These are phyloP conservation scores for Chydorus sphaericus DNA, from an alignment of 2,888 invertebrate species.

Conservation along the genomic window DNA sequence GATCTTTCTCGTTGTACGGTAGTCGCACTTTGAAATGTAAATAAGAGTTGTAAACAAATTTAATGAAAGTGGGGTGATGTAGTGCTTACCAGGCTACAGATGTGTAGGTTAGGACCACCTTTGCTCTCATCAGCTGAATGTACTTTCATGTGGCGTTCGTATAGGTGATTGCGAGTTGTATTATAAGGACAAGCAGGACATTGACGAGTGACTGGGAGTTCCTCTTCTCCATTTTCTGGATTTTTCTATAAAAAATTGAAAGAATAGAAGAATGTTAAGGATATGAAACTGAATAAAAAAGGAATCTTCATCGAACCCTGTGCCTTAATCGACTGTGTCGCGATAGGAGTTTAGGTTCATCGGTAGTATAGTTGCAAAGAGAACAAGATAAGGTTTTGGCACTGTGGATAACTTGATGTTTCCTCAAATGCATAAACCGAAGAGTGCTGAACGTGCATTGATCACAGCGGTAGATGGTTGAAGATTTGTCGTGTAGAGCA, in stretches of 20 bases:
- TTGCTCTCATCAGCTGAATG: slow-evolving; percentile 18
- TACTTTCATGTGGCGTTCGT: slow-evolving; percentile 23
- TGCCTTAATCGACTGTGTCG: slow-evolving; percentile 25
- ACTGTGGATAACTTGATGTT: slow-evolving; percentile 29
- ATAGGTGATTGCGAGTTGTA: slow-evolving; percentile 22
- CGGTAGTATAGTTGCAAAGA: slow-evolving; percentile 26
- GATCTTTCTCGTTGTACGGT: slow-evolving; percentile 28
- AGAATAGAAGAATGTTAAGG: not conserved
- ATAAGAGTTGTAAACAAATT: too few species aligned
- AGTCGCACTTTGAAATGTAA: slow-evolving; percentile 25
- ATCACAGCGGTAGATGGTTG: slow-evolving; percentile 25
- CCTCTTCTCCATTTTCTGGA: not conserved
- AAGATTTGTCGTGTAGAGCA: slow-evolving; percentile 26
- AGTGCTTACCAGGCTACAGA: not conserved
- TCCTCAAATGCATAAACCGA: slow-evolving; percentile 27
- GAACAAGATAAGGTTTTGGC: slow-evolving; percentile 22
- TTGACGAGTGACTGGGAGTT: not conserved
- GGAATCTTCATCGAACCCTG: slow-evolving; percentile 7
- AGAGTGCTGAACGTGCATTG: slow-evolving; percentile 29
- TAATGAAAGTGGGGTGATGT: not conserved
- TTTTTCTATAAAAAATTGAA: not conserved
- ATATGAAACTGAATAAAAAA: not conserved
- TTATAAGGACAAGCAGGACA: slow-evolving; percentile 25
- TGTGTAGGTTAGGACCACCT: slow-evolving; percentile 10
- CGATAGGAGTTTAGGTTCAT: slow-evolving; percentile 22